A percentile compares a stretch with the other conserved stretches of the same genome.
phyloP scores from a whole-genome alignment of 2,888 invertebrate species.

The Erebia aethiops region DNA sequence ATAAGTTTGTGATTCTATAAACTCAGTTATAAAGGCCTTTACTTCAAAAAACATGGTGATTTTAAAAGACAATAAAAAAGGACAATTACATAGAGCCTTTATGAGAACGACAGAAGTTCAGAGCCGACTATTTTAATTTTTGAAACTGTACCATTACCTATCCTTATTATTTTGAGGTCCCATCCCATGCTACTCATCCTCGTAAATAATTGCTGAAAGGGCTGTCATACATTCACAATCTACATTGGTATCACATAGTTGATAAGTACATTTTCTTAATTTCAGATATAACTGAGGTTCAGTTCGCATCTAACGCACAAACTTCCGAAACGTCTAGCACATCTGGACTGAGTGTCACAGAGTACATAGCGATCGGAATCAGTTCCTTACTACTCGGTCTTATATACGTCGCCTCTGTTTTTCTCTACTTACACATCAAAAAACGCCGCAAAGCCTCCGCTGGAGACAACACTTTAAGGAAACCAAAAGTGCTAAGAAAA shows the following conservation, averaged over 20 bases:
- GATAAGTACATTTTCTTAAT: conserved; percentile 37
- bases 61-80: no score
- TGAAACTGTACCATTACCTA: no score
- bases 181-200: background rate
- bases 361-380: conserved; percentile 92
- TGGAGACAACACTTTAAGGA: conserved; percentile 71
- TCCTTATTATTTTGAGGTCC: background rate
- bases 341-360: conserved; percentile 87
- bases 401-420: conserved; percentile 93
- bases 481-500: conserved; percentile 65
- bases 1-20: no score
- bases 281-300: conserved; percentile 91
- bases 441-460: conserved; percentile 83
- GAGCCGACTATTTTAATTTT: no score
- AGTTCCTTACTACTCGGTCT: conserved; percentile 93
- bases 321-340: conserved; percentile 79
- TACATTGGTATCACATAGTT: background rate
- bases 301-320: conserved; percentile 87
- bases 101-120: no score
- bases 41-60: no score
- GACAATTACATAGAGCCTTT: no score
- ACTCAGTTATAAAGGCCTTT: no score
- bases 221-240: background rate
- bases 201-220: background rate
- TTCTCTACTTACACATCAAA: conserved; percentile 90